Base-by-base conservation (phyloP, 2,113 vertebrate genomes). In the Dissostichus mawsoni region DNA sequence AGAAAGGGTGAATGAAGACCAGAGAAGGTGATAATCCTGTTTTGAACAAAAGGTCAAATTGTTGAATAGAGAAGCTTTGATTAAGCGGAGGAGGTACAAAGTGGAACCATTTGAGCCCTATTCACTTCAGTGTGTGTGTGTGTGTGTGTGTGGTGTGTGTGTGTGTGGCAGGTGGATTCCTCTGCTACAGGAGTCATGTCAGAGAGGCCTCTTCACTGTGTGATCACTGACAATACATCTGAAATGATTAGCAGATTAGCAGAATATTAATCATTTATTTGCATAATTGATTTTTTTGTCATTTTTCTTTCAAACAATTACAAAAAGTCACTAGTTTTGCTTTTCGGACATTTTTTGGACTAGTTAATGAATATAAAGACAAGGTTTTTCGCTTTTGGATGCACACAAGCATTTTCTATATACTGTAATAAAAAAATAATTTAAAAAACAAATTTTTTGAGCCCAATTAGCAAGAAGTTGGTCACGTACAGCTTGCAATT, bases 41-140 rank as follows among this genome's bases (percentile, higher is more conserved):
- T 99, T 99, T 98, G 98, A 98, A 99, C 98, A 99, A 99, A 99
- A 99, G 98, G 98, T 99, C 98, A 99, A 99, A 99, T 99, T 99
- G 98, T 97, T 99, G 97, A 99, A 99, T 99, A 97, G 98, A 99
- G 93, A 98, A 97, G 97, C 97, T 97, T 99, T 99, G 98, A 99
- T 99, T 99, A 99, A 99, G 97, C 97, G 96, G 97, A 98, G 98
- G 97, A 98, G 98, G 97, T 98, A 99, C 97, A 98, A 99, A 99
- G 97, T 99, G 98, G 98, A 97, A 81, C 81, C 88, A 63, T 93
- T 93, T 92, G 91, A 93, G 92, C 90, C 87, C 84, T 82, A 86
- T 90, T 90, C 84, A 80, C 2, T 63, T 2, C 13, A 20, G 7
- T 17, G 48, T 51, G 48, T 17, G 18, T 45, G 41, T 41, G 52